Conservation (phyloP, 2,113 vertebrate genomes). For the Xyrauchen texanus region DNA sequence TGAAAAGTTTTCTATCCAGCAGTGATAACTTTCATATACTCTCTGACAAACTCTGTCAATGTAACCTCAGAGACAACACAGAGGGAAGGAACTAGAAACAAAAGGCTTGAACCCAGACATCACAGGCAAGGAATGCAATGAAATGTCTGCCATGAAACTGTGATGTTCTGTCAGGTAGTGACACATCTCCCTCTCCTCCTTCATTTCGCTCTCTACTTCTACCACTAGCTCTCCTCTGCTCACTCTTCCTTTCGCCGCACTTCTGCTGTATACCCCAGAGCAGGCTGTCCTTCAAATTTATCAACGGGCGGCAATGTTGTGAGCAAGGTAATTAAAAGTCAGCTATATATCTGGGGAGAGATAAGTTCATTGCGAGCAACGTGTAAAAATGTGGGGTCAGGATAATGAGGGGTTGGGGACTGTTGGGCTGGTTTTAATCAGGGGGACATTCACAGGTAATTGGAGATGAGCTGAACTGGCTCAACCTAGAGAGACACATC, state of each 20-base stretch:
- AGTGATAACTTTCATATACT: conserved; percentile 12
- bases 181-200: conserved; percentile 7
- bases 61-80: conserved; percentile 8
- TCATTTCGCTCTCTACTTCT: neutral
- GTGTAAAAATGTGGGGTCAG: conserved; percentile 74
- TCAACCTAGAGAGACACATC: conserved; percentile 72
- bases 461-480: conserved; percentile 75
- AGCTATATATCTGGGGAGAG: conserved; percentile 71
- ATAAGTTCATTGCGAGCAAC: conserved; percentile 65
- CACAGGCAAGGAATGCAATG: conserved; percentile 24
- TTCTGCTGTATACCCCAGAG: conserved; percentile 56
- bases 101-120: conserved; percentile 34
- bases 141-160: conserved; percentile 12
- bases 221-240: neutral
- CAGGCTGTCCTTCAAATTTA: conserved; percentile 68
- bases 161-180: conserved; percentile 39
- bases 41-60: too few relatives aligned
- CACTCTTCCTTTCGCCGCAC: neutral
- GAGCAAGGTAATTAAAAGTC: conserved; percentile 78
- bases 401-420: conserved; percentile 77
- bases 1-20: conserved; percentile 1
- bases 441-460: conserved; percentile 76
- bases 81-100: neutral
- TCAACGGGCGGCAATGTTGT: conserved; percentile 63
- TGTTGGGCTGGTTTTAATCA: conserved; percentile 73